phyloP scores from a whole-genome alignment of 1,140 invertebrate species.

The Bombus terrestris region DNA sequence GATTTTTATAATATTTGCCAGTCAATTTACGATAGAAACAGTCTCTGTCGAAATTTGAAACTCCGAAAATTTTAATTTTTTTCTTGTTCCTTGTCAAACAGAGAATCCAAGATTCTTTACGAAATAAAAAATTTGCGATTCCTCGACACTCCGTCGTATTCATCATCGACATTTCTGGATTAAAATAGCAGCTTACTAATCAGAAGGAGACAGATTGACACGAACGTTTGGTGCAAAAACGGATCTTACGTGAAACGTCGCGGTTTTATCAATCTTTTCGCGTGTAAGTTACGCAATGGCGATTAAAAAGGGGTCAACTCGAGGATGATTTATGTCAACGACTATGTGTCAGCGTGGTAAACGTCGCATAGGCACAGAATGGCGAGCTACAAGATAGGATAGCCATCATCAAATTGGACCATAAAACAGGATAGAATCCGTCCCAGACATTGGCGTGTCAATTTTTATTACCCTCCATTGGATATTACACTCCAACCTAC shows the following conservation, averaged over 20 bases:
- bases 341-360: conserved; percentile 35
- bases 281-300: conserved; percentile 44
- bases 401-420: conserved; percentile 44
- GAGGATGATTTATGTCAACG: conserved; percentile 72
- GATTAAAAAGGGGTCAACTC: conserved; percentile 74
- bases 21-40: too few relatives aligned
- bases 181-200: not conserved
- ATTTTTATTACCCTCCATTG: conserved; percentile 35
- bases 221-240: not conserved
- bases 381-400: conserved; percentile 24
- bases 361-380: conserved; percentile 47
- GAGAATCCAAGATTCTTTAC: not conserved
- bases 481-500: not conserved
- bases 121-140: not conserved
- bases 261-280: conserved; percentile 45
- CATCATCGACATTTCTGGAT: not conserved
- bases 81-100: not conserved
- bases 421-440: conserved; percentile 47
- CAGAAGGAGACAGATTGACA: too few relatives aligned
- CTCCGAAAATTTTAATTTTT: too few relatives aligned
- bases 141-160: not conserved
- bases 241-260: conserved; percentile 7
- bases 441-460: conserved; percentile 27
- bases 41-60: too few relatives aligned
- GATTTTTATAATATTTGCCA: too few relatives aligned